phyloP scores from a whole-genome alignment of 2,113 vertebrate genomes.

The Pygoscelis antarcticus region DNA sequence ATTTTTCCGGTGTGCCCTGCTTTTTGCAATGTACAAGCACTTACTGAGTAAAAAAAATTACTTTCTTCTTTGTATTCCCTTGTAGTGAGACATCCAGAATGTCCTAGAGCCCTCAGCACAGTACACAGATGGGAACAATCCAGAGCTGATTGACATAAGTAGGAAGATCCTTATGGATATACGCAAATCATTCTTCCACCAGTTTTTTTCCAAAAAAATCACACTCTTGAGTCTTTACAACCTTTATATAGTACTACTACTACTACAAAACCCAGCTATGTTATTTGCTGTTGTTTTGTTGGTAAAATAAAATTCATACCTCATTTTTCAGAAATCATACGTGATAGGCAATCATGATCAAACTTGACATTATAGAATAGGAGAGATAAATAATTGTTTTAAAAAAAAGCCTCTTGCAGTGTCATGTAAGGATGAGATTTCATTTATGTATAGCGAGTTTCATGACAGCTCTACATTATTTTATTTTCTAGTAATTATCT shows the following conservation, averaged over 20 bases:
- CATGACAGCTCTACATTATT: constrained; percentile 48
- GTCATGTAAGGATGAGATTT: constrained; percentile 73
- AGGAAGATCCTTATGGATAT: neutral
- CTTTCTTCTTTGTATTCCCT: neutral
- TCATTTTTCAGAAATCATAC: neutral
- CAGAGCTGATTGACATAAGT: neutral
- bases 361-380: constrained; percentile 68
- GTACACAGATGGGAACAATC: neutral
- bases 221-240: neutral
- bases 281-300: neutral
- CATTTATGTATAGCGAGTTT: constrained; percentile 59
- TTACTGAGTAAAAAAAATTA: neutral
- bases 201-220: neutral
- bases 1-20: neutral
- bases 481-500: constrained; percentile 39
- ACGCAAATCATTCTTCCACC: neutral
- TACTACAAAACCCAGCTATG: neutral
- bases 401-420: constrained; percentile 39
- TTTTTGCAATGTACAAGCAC: neutral
- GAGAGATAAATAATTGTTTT: constrained; percentile 76
- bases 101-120: neutral
- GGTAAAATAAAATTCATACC: neutral
- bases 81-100: neutral
- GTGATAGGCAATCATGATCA: constrained; percentile 38
- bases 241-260: neutral